Percentiles rank a stretch among this genome's conserved stretches.
Evolutionary conservation across 1,140 invertebrate species (phyloP).

Genomic region (Goniozus legneri): DNA sequence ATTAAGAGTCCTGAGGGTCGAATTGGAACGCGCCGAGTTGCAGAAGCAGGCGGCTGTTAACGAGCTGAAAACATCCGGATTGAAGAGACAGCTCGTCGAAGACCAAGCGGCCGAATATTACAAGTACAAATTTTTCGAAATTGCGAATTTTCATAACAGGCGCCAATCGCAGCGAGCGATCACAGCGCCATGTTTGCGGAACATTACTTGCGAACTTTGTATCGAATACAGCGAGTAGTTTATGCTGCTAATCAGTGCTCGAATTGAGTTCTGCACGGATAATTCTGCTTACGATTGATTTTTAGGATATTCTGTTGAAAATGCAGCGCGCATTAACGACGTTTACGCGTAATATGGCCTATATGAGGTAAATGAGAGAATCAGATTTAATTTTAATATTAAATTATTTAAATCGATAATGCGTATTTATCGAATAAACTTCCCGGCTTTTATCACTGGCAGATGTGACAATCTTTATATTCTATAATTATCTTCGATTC

Average conservation of each 20-base stretch:
- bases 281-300: no score
- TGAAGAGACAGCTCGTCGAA: slow-evolving; percentile 24
- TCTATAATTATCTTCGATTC: neutral
- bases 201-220: no score
- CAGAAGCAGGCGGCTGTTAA: slow-evolving; percentile 28
- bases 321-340: slow-evolving; percentile 35
- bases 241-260: no score
- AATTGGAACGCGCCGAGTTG: slow-evolving; percentile 26
- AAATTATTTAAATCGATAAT: slow-evolving; percentile 7
- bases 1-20: slow-evolving; percentile 22
- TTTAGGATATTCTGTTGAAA: slow-evolving; percentile 5
- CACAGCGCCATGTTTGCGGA: no score
- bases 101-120: slow-evolving; percentile 23
- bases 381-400: slow-evolving; percentile 6
- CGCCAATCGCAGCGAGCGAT: no score
- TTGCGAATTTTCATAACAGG: no score
- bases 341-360: slow-evolving; percentile 40
- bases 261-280: no score
- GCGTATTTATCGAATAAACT: neutral
- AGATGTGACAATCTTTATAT: neutral
- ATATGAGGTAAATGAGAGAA: slow-evolving; percentile 33
- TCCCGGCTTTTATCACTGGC: neutral
- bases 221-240: no score
- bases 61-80: slow-evolving; percentile 27
- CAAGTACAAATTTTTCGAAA: no score